Conservation (phyloP, 2,888 invertebrate genomes). For the Amitus sp. region DNA sequence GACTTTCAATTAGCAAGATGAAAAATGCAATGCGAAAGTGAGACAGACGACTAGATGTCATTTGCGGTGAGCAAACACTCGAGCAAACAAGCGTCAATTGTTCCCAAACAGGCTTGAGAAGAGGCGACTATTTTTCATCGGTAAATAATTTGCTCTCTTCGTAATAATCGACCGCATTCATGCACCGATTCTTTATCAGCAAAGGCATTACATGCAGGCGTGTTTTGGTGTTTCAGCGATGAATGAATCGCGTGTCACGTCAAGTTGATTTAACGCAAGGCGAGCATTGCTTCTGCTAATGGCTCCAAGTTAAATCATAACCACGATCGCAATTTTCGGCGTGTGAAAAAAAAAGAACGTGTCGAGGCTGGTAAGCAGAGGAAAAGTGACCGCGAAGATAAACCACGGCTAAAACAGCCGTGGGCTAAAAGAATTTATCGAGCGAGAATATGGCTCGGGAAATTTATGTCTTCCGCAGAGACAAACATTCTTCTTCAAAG, state of each 20-base stretch:
- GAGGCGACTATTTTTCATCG: constrained; percentile 25
- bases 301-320: neutral
- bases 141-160: constrained; percentile 29
- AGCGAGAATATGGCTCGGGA: neutral
- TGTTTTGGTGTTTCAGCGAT: constrained; percentile 31
- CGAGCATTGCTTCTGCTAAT: neutral
- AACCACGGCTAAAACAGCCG: constrained; percentile 1
- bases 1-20: too few species aligned
- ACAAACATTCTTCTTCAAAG: constrained; percentile 5
- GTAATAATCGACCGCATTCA: constrained; percentile 23
- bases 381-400: constrained; percentile 7
- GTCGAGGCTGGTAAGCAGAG: constrained; percentile 2
- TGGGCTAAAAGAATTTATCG: constrained; percentile 6
- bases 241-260: constrained; percentile 32
- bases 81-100: too few species aligned
- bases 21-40: too few species aligned
- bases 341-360: neutral
- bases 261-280: constrained; percentile 23
- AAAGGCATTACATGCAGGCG: constrained; percentile 18
- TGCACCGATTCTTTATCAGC: constrained; percentile 24
- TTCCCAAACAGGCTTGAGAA: constrained; percentile 13
- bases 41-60: too few species aligned
- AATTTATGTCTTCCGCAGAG: constrained; percentile 1
- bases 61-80: too few species aligned
- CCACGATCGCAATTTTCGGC: constrained; percentile 4